Base-by-base conservation (phyloP, 2,797 vertebrate genomes). In the Crocidura indochinensis region DNA sequence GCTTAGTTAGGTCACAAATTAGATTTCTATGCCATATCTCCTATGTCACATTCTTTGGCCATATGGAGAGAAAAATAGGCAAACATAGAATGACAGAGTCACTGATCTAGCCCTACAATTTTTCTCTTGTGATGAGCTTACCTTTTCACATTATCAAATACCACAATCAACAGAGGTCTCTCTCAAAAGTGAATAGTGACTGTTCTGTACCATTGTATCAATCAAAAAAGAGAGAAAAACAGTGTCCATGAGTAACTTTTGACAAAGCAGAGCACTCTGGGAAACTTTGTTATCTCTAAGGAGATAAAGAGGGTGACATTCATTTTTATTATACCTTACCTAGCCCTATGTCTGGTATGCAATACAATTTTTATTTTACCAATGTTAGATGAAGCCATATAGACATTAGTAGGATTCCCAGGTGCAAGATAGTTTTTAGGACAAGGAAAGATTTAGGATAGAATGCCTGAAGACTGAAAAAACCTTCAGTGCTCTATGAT, bases 341-440 rank as follows among this genome's bases (percentile, higher is more conserved):
- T 38, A 62, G 17, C 67, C 51, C 1, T 27, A 71, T 0, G 0
- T 14, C 44, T 46, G 65, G 46, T 19, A 75, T 38, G 17, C 38
- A 12, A 27, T 1, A 27, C 29, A 29, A 88, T 85, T 89, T 92
- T 53, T 17, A 14, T 14, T 53, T 53, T 64, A 27, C 20, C n/a
- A 87, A 75, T n/a, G 5, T 10, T 27, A 19, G 74, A 82, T 26
- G 47, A 84, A 84, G 53, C 38, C 53, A 31, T 20, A 3, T 12
- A 86, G 19, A 53, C 15, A 1, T 22, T 5, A 31, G 19, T 29
- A 53, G 51, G 15, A 44, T 24, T 68, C 29, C 2, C 1, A 64
- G 69, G 78, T 56, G 20, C 44, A 49, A 85, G 88, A 83, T n/a
- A 87, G 64, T 19, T 91, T 67, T 65, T 24, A 65, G 53, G 60